Evolutionary conservation across 2,113 vertebrate genomes (phyloP), one percentile per base, ranked within the genome.

Genomic region (Cavia porcellus): DNA sequence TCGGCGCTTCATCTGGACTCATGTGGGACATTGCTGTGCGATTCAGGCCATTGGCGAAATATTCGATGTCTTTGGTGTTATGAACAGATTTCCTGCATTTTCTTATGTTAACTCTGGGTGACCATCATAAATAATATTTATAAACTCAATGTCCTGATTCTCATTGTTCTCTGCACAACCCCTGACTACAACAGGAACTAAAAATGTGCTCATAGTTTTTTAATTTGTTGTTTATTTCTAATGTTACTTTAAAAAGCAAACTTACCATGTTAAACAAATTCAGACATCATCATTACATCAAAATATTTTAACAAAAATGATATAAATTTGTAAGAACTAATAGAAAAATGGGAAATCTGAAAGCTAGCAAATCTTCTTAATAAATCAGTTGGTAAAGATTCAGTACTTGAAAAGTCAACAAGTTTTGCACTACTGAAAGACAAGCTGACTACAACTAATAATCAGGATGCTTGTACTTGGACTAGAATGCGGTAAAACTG

Each of bases 281-380:
- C 5, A 92, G 85, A 93, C 70, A 52, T 19, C 42, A 47, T 59
- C 10, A 38, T 88, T 74, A 35, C 7, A 79, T 0, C 59, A 25
- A 90, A 84, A 88, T 90, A 11, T 42, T 84, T 1, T 47, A 83
- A 90, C 64, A 86, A 82, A 81, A 96, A 61, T 30, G 2, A 62
- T 57, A 7, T 47, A 92, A 89, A 61, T 74, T 89, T 75, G 42
- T 80, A 52, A 59, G 22, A 88, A 77, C 30, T 93, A 38, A 74
- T 79, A 9, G 70, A 55, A 47, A 68, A 92, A 92, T 52, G 5
- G 57, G 1, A 66, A 59, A 92, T 79, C 42, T 50, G 32, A 14
- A 90, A 94, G 35, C 2, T 42, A 93, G 70, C 79, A 84, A 70
- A 61, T 66, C 15, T 82, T 25, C 35, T 92, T 80, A 80, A 88